Evolutionary conservation across 1,140 invertebrate genomes (phyloP).

Genomic region (Drosophila miranda): DNA sequence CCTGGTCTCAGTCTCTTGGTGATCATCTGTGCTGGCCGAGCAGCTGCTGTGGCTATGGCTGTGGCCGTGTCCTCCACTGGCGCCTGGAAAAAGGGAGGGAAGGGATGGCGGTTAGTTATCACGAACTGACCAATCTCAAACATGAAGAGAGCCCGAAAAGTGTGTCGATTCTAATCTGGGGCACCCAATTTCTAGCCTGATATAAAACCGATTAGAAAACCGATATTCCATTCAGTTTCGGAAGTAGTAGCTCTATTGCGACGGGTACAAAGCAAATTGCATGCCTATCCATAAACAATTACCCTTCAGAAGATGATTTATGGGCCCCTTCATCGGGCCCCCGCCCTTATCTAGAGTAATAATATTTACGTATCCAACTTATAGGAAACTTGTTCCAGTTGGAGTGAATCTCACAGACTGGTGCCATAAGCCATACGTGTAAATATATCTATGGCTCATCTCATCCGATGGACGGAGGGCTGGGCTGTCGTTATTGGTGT

Average conservation of each 20-base stretch:
- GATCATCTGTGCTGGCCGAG: conserved; percentile 23
- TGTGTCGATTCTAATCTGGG: conserved; percentile 29
- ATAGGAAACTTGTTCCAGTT: neutral
- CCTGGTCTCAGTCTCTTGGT: conserved; percentile 42
- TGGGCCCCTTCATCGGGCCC: neutral
- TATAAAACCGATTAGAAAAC: conserved; percentile 8
- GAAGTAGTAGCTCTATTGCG: neutral
- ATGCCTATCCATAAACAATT: neutral
- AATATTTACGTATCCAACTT: conserved; percentile 26
- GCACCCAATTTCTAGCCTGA: conserved; percentile 4
- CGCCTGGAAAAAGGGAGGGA: conserved; percentile 38
- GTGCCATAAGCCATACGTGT: neutral
- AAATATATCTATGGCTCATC: conserved; percentile 10
- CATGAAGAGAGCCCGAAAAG: conserved; percentile 6
- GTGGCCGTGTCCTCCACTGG: conserved; percentile 62
- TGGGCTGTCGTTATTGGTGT: neutral
- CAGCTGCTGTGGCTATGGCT: conserved; percentile 66
- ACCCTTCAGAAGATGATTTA: conserved; percentile 30
- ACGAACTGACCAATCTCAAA: conserved; percentile 1
- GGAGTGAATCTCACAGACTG: conserved; percentile 6
- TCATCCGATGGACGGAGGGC: too few species aligned
- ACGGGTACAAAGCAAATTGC: too few species aligned
- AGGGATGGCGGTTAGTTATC: conserved; percentile 7
- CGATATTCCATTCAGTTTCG: neutral
- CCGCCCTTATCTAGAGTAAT: conserved; percentile 17